A percentile compares a stretch with the other conserved stretches of the same genome.
Evolutionary conservation across 2,113 vertebrate species (phyloP).

Genomic region (Microcebus griseorufus): DNA sequence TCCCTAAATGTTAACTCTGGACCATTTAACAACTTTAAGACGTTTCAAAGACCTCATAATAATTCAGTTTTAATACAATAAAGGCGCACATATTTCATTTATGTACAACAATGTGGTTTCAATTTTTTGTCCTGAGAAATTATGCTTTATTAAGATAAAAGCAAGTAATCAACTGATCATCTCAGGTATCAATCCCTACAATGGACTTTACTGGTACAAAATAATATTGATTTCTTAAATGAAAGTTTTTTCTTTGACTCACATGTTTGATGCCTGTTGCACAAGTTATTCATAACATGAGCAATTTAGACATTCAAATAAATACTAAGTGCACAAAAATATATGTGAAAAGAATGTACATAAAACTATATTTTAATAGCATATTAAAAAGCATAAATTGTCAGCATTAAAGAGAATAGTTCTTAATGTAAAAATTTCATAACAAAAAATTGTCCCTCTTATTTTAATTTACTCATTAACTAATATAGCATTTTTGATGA

Average conservation of each 20-base stretch:
- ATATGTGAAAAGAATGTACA: not conserved
- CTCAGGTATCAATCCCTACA: not conserved
- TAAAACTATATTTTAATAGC: not conserved
- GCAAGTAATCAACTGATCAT: not conserved
- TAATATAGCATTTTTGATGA: not conserved
- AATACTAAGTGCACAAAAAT: not conserved
- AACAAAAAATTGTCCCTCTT: not conserved
- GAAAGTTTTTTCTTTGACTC: not conserved
- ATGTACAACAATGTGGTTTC: not conserved
- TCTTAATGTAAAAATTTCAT: not conserved
- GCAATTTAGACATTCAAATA: not conserved
- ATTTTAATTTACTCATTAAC: not conserved
- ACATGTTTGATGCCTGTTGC: not conserved
- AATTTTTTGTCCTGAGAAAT: not conserved
- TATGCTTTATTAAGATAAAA: not conserved
- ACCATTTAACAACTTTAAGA: not conserved
- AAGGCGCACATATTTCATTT: not conserved
- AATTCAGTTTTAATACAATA: not conserved
- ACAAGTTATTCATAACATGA: not conserved
- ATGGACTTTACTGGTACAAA: not conserved
- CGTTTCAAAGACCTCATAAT: not conserved
- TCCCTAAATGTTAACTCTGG: not conserved
- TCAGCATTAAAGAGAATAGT: not conserved
- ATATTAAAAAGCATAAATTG: not conserved
- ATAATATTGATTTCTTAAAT: not conserved